Evolutionary conservation across 1,140 invertebrate species (phyloP).

Genomic region (Drosophila gunungcola): DNA sequence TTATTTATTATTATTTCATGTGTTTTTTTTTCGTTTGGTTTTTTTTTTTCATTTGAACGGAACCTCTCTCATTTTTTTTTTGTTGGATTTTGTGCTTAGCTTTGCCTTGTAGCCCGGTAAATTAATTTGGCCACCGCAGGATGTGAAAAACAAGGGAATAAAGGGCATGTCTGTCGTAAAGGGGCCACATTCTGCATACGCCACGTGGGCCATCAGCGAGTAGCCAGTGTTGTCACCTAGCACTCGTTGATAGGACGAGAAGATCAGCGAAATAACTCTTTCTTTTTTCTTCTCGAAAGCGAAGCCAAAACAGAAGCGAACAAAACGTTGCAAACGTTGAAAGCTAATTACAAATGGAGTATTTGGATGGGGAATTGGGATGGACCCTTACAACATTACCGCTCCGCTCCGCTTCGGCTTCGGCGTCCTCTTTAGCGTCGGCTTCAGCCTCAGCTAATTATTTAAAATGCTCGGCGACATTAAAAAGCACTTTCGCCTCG

Average conservation of each 20-base stretch:
- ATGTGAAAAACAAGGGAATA: slow-evolving; percentile 14
- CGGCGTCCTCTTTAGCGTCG: too few species aligned
- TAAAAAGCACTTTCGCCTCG: slow-evolving; percentile 75
- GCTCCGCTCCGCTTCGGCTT: slow-evolving; percentile 22
- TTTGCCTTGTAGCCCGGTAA: slow-evolving; percentile 23
- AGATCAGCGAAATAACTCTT: slow-evolving; percentile 22
- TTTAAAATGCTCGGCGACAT: slow-evolving; percentile 79
- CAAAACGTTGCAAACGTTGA: slow-evolving; percentile 17
- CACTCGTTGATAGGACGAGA: neutral
- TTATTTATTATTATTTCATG: slow-evolving; percentile 80
- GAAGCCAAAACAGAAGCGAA: slow-evolving; percentile 19
- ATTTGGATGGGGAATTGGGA: neutral
- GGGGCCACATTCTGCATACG: slow-evolving; percentile 66
- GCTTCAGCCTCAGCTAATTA: slow-evolving; percentile 65
- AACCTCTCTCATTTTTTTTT: slow-evolving; percentile 39
- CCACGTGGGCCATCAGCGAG: slow-evolving; percentile 13
- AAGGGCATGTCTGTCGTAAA: slow-evolving; percentile 47
- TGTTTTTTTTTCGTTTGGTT: slow-evolving; percentile 27
- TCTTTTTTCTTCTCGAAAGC: neutral
- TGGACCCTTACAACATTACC: slow-evolving; percentile 15
- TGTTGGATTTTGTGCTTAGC: slow-evolving; percentile 2
- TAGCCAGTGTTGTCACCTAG: neutral
- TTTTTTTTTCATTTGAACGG: slow-evolving; percentile 1
- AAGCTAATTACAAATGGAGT: slow-evolving; percentile 57
- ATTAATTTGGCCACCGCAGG: slow-evolving; percentile 65